Evolutionary conservation across 2,113 vertebrate species (phyloP), one percentile per base, ranked within the genome.

Genomic region (Crocuta crocuta): DNA sequence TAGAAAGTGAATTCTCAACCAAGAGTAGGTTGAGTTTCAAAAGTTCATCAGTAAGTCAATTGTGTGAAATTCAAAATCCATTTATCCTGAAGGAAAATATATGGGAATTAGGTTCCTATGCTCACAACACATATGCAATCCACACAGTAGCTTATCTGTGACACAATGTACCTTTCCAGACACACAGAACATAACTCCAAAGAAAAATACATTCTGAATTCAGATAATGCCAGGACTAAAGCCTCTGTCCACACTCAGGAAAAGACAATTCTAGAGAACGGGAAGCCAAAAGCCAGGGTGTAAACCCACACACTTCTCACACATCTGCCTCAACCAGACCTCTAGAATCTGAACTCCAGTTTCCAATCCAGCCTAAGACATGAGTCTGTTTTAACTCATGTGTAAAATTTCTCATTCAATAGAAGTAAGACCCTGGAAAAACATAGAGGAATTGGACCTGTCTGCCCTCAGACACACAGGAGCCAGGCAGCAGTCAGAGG

Each of bases 341-440:
- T 68, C 55, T 23, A 7, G 45, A 81, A 28, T 87, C 81, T 85
- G n/a, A 95, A 79, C 21, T 93, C 58, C 35, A 73, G 68, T 55
- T 86, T 89, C 73, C 61, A 89, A 65, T 33, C 31, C 17, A 31
- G 79, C 5, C 79, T 16, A 85, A 63, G 8, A 87, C 35, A 61
- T 28, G 28, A 74, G 61, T 82, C 79, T 74, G 79, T 83, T 91
- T 66, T 92, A 68, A 89, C 39, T 89, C 33, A 50, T 5, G 21
- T 45, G 39, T 73, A 82, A 79, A 43, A 87, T 63, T 33, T 83
- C 66, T 70, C 90, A 81, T 61, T 88, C 48, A 74, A 48, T 48
- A 94, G 50, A 87, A 96, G 19, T 50, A 88, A 93, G 80, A 55
- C 26, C n/a, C 55, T 76, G 48, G 74, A 55, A 93, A 96, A 87